These are phyloP conservation scores for Casuarius casuarius DNA, from an alignment of 2,113 vertebrate species.

Conservation along the genomic window DNA sequence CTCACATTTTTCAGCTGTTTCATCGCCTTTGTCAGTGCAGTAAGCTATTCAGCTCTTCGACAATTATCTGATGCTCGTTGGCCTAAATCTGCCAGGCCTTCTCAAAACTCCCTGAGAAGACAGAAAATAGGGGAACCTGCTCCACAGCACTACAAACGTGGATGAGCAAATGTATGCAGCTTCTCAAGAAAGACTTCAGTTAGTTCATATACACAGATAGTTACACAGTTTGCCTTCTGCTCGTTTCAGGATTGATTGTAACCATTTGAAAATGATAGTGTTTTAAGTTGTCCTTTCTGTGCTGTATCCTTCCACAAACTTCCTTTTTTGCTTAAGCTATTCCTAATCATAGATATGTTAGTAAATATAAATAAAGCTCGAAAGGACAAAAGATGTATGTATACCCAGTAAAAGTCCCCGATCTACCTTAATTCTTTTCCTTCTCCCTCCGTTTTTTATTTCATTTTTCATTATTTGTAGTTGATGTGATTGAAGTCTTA, in stretches of 20 bases:
- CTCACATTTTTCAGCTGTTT: not conserved
- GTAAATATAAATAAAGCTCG: not conserved
- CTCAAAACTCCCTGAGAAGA: not conserved
- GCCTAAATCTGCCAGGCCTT: constrained; percentile 59
- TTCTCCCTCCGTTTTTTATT: not conserved
- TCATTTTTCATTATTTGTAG: not conserved
- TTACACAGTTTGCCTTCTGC: not conserved
- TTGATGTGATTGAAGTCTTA: not conserved
- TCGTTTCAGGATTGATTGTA: not conserved
- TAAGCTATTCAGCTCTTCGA: not conserved
- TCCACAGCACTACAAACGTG: not conserved
- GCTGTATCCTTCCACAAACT: not conserved
- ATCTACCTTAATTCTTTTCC: not conserved
- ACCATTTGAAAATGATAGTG: not conserved
- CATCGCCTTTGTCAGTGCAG: not conserved
- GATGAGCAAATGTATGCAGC: not conserved
- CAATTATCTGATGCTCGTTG: constrained; percentile 44
- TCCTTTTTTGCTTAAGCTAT: not conserved
- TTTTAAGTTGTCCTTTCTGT: not conserved
- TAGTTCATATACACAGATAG: not conserved
- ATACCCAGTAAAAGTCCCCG: not conserved
- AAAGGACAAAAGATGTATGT: not conserved
- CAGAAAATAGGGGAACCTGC: not conserved
- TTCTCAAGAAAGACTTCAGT: not conserved
- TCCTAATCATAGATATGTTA: not conserved